A percentile compares a stretch with the other conserved stretches of the same genome.
Conservation (phyloP, 2,113 vertebrate genomes). For the Pachycephala philippinensis region DNA sequence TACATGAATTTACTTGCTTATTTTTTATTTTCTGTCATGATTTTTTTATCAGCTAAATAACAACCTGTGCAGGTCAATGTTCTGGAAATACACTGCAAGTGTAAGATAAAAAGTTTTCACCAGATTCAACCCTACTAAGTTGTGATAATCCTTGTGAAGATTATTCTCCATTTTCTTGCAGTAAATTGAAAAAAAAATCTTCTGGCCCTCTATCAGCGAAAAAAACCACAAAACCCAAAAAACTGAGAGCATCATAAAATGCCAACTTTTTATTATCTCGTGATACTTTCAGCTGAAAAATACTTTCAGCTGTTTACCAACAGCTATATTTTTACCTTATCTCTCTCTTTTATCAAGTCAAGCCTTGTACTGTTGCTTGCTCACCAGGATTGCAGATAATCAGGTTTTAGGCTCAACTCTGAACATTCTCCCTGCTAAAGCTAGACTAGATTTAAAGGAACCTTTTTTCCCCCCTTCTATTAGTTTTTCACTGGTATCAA, state of each 20-base stretch:
- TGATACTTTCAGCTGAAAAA: background rate
- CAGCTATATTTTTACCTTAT: background rate
- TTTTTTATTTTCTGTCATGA: background rate
- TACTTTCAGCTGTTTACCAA: background rate
- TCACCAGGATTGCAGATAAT: background rate
- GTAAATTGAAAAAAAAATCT: background rate
- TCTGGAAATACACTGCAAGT: background rate
- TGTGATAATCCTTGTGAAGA: background rate
- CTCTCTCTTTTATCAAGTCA: background rate
- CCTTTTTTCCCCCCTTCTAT: fast-evolving
- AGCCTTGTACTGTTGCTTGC: background rate
- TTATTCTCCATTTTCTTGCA: background rate
- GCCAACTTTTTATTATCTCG: background rate
- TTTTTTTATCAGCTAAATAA: background rate
- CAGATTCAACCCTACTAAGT: background rate
- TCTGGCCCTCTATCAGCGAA: background rate
- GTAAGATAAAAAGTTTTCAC: background rate
- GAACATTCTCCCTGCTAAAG: background rate
- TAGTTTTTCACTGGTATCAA: background rate
- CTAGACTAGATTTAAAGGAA: background rate
- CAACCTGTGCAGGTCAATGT: background rate
- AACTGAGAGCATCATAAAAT: background rate
- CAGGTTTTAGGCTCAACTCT: background rate
- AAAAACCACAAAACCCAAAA: background rate
- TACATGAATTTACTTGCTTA: background rate